Evolutionary conservation across 2,113 vertebrate species (phyloP).

Genomic region (Cisticola juncidis): DNA sequence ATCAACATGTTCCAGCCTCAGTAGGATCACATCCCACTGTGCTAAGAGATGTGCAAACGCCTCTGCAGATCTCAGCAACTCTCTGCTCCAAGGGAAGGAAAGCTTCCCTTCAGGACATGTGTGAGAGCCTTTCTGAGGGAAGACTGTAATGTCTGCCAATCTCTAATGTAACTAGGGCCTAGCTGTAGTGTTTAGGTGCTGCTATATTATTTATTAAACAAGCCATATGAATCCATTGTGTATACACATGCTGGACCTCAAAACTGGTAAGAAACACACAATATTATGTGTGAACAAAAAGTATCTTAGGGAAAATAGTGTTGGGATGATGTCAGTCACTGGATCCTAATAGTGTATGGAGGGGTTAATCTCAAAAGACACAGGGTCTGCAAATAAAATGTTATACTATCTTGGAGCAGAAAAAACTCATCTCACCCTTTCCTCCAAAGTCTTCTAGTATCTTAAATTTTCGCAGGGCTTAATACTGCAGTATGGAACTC

Average conservation of each 20-base stretch:
- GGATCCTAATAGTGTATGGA: background rate
- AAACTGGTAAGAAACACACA: background rate
- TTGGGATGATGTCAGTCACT: background rate
- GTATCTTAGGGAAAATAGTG: background rate
- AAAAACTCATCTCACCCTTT: background rate
- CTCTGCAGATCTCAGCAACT: background rate
- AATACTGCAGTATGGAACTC: background rate
- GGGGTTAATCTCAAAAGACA: background rate
- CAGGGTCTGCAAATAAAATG: background rate
- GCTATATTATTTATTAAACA: background rate
- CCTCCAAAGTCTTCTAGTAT: background rate
- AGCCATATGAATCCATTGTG: background rate
- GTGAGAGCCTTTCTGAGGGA: background rate
- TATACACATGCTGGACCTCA: background rate
- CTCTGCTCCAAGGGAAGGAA: background rate
- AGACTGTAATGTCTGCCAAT: background rate
- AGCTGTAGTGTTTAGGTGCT: background rate
- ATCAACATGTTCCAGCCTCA: background rate
- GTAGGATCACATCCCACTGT: background rate
- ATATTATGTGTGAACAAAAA: background rate
- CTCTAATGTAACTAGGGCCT: background rate
- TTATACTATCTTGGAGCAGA: background rate
- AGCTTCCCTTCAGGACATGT: background rate
- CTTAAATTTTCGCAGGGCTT: background rate
- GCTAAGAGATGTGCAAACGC: background rate